Evolutionary conservation across 1,140 invertebrate species (phyloP), one percentile per base, ranked within the genome.

Genomic region (Aphaenogaster rudis): DNA sequence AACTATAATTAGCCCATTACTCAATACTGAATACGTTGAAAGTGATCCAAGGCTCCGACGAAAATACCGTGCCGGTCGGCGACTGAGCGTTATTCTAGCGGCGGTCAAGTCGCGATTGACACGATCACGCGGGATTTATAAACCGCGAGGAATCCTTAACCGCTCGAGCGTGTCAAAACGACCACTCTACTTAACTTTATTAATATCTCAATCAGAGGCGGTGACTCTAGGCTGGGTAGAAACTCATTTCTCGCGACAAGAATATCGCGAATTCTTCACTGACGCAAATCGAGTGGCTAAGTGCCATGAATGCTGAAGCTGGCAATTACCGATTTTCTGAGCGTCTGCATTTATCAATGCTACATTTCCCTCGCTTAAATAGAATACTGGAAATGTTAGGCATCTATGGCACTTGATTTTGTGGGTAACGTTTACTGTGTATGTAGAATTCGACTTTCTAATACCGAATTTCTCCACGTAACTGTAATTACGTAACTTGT

Each of bases 1-100:
- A 87, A 90, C 91, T 92, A 93, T 92, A 93, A 93, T 92, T 93
- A 93, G 91, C 90, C 81, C 86, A 92, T 93, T 93, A 92, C 92
- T 92, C 92, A 93, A 93, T 93, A 93, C 88, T 85, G 91, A 93
- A 92, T 93, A 84, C 87, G 79, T 89, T 86, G 91, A 90, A 93
- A 92, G 91, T 92, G 85, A 91, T 88, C 78, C 89, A 91, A 89
- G 91, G 76, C 88, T 92, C 88, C 86, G 89, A 84, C 91, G 67
- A 84, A 93, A 92, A 93, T 92, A 93, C 61, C 48, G 54, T 71
- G 84, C n/a, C 74, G 66, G 86, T 50, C 72, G 50, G 79, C 64
- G 52, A 48, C 50, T 64, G 72, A 42, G n/a, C 54, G 61, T 61
- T 80, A 87, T 76, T 63, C 59, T 28, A 28, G 9, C 59, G 48